Evolutionary conservation across 2,797 vertebrate genomes (phyloP), one percentile per base, ranked within the genome.

Genomic region (Pipistrellus kuhlii): DNA sequence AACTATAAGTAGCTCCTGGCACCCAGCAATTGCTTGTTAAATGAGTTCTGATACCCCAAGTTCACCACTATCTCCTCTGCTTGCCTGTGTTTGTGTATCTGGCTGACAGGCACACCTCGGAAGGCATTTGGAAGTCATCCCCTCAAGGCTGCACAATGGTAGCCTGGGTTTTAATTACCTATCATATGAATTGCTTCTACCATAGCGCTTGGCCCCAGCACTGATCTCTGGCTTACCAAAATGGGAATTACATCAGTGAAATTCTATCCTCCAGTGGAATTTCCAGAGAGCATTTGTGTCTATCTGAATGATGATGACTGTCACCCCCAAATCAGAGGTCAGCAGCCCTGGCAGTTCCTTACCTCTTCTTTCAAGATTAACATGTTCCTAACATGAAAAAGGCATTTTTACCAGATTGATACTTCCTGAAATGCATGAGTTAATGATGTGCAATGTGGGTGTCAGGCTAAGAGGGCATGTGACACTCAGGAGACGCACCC

Each of bases 51-150:
- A 11, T 3, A 14, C 44, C 55, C 57, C 62, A 9, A 18, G 18
- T 8, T 12, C 32, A 1, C 44, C 1, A 0, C 1, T 0, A 35
- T 30, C 17, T 8, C 57, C 27, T 23, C 20, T 1, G 5, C 20
- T 53, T 11, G 21, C 13, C 4, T 7, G 0, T 0, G 0, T 1
- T 0, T 0, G 13, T 12, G 41, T 13, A 0, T 3, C 0, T 1
- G 35, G 14, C 17, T 21, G 23, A 12, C 27, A 6, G 0, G 7
- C 13, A 3, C 18, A 9, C 18, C 18, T 1, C 0, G 0, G 23
- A 38, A 59, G 68, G 44, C 41, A 27, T 5, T 73, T 13, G 8
- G 57, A 72, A 76, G 51, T 46, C 51, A 2, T 4, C 35, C 4
- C 51, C 62, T 55, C 14, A 0, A 15, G 59, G 12, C 30, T 32